Evolutionary conservation across 2,113 vertebrate genomes (phyloP).

Genomic region (Otus sunia): DNA sequence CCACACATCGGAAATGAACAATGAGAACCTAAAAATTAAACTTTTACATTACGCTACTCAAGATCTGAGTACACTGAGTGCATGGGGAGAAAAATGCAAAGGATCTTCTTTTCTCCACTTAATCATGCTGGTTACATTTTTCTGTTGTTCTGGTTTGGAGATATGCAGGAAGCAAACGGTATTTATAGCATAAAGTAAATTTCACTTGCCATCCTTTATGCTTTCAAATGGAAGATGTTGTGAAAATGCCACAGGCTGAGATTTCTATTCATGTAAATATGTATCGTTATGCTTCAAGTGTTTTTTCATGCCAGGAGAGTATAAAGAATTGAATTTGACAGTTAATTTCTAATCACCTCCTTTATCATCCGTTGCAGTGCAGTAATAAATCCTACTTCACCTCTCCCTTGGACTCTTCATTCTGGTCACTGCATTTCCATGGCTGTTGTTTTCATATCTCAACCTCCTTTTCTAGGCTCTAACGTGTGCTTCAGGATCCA

Average conservation of each 20-base stretch:
- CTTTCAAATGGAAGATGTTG: slow-evolving; percentile 1
- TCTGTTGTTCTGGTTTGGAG: background rate
- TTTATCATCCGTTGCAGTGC: slow-evolving; percentile 19
- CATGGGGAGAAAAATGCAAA: background rate
- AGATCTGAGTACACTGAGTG: background rate
- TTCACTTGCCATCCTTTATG: background rate
- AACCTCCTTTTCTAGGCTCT: background rate
- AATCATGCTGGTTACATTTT: background rate
- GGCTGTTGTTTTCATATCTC: background rate
- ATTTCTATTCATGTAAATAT: slow-evolving; percentile 4
- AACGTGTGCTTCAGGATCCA: background rate
- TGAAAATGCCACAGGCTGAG: background rate
- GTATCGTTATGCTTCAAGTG: background rate
- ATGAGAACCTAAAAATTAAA: slow-evolving; percentile 14
- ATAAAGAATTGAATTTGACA: slow-evolving; percentile 29
- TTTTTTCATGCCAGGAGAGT: background rate
- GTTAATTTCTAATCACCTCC: slow-evolving; percentile 41
- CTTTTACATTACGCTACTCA: background rate
- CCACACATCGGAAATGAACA: background rate
- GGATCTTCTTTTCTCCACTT: background rate
- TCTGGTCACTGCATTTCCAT: background rate
- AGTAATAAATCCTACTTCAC: slow-evolving; percentile 20
- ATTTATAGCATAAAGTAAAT: background rate
- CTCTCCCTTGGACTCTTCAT: background rate
- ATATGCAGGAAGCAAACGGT: background rate